These are phyloP conservation scores for Tortricodes alternella DNA, from an alignment of 2,888 invertebrate genomes.

Conservation along the genomic window DNA sequence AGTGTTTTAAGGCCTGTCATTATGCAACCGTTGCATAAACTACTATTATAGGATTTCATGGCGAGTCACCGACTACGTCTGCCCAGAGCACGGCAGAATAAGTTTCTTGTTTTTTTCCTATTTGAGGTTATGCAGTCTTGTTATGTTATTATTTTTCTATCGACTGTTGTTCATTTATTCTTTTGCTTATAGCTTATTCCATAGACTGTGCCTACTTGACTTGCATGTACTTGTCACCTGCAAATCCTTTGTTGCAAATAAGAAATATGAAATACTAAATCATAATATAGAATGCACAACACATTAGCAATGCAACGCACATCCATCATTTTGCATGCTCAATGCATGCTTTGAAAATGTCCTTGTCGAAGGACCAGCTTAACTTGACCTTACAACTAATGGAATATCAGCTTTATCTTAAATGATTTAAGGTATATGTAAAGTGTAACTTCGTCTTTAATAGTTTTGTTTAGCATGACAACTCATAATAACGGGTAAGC, in stretches of 20 bases:
- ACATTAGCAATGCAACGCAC: slow-evolving; percentile 60
- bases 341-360: slow-evolving; percentile 56
- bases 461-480: slow-evolving; percentile 40
- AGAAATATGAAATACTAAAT: slow-evolving; percentile 35
- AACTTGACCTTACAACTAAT: slow-evolving; percentile 15
- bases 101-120: too few relatives aligned
- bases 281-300: slow-evolving; percentile 40
- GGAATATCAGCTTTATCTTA: background rate
- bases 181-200: too few relatives aligned
- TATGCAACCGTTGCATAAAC: too few relatives aligned
- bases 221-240: background rate
- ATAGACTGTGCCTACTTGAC: too few relatives aligned
- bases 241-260: slow-evolving; percentile 23
- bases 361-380: slow-evolving; percentile 42
- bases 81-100: too few relatives aligned
- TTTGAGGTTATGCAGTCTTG: too few relatives aligned
- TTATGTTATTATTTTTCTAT: too few relatives aligned
- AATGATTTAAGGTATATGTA: background rate
- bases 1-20: too few relatives aligned
- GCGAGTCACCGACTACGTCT: too few relatives aligned
- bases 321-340: slow-evolving; percentile 62
- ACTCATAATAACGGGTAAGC: slow-evolving; percentile 44
- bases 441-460: background rate
- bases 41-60: too few relatives aligned
- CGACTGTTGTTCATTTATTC: too few relatives aligned